Conservation (phyloP, 1,140 invertebrate genomes). For the Drosophila murphyi region DNA sequence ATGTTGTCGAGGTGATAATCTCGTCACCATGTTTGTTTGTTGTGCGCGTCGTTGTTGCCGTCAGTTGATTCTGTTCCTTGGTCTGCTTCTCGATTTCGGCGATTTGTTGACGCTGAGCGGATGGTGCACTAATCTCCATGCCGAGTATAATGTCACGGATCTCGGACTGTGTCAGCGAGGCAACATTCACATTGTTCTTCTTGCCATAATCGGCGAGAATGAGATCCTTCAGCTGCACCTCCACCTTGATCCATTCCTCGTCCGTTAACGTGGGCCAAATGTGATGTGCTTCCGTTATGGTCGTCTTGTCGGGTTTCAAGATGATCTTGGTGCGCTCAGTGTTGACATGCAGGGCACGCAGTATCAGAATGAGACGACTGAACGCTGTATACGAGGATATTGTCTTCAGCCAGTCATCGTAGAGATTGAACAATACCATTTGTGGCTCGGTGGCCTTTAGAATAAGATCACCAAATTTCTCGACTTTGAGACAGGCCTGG, state of each 20-base stretch:
- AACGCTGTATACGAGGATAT: constrained; percentile 98
- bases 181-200: constrained; percentile 99
- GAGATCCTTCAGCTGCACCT: constrained; percentile 98
- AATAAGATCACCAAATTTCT: constrained; percentile 99
- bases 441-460: constrained; percentile 99
- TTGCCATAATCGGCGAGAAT: constrained; percentile 99
- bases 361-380: constrained; percentile 97
- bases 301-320: constrained; percentile 99
- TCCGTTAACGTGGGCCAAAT: constrained; percentile 99
- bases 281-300: constrained; percentile 99
- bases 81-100: constrained; percentile 99
- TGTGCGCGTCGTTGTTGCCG: constrained; percentile 98
- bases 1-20: constrained; percentile 99
- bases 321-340: constrained; percentile 99
- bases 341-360: constrained; percentile 98
- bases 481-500: constrained; percentile 98
- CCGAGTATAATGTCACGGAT: constrained; percentile 99
- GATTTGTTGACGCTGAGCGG: constrained; percentile 99
- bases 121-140: constrained; percentile 99
- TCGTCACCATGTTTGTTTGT: constrained; percentile 99
- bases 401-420: constrained; percentile 99
- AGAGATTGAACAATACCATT: constrained; percentile 99
- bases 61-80: constrained; percentile 99
- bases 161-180: constrained; percentile 99
- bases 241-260: constrained; percentile 99